Base-by-base conservation (phyloP, 2,113 vertebrate genomes). In the Periophthalmus modestus region DNA sequence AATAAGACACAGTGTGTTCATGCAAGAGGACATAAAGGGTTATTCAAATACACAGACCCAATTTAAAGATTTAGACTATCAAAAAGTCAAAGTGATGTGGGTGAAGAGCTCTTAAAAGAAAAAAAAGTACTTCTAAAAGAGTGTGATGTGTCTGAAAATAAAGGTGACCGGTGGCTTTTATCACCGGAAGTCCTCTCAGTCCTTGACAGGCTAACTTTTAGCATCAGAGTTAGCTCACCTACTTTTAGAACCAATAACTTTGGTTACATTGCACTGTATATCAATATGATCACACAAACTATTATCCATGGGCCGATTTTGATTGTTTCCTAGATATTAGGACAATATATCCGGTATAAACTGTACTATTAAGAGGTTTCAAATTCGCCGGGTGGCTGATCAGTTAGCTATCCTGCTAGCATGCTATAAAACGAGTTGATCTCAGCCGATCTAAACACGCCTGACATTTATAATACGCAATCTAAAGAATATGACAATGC, bases 171-270 rank as follows among this genome's bases (percentile, higher is more conserved):
- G 36, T 47, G 0, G 36, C 34, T 74, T 1, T 63, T 16, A 55
- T 48, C 15, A 68, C 75, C 79, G 82, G 87, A 85, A 87, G 87
- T 87, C 82, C 73, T 74, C 9, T 39, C 84, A 84, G 82, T 86
- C 81, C 84, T 89, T 89, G 82, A 85, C 21, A 75, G 7, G 82
- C 77, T 84, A 80, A 50, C 79, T 21, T 39, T 74, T 84, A 84
- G 80, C 81, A 54, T 23, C 39, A 34, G 3, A 14, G 59, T 34
- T 34, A 62, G 28, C 57, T 15, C 13, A 59, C 46, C 5, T 19
- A 5, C 55, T 10, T 0, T 3, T 12, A 5, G 1, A 5, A 18
- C 12, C 15, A 14, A 5, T 0, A 0, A 47, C 15, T 5, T 1
- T 0, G 3, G 7, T 23, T 2, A 1, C n/a, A 0, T 10, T 11